Evolutionary conservation across 2,113 vertebrate genomes (phyloP).

Genomic region (Tachysurus fulvidraco): DNA sequence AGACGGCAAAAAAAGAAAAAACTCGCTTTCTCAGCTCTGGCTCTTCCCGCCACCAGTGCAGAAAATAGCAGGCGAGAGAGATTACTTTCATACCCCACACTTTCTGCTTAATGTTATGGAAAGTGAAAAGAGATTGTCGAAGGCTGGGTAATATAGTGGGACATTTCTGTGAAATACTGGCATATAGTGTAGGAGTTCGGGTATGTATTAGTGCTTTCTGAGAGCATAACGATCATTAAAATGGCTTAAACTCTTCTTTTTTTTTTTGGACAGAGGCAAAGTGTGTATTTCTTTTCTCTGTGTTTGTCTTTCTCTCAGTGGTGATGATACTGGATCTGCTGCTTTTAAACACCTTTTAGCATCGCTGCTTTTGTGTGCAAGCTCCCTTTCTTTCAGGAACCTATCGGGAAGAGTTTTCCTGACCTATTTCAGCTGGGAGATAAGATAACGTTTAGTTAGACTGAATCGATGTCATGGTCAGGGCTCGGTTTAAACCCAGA

Average conservation of each 20-base stretch:
- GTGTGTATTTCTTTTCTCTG: constrained; percentile 41
- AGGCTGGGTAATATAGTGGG: constrained; percentile 55
- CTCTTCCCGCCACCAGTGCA: constrained; percentile 51
- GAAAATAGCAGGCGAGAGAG: constrained; percentile 53
- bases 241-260: constrained; percentile 19
- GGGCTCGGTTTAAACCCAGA: neutral
- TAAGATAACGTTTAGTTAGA: neutral
- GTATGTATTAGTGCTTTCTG: constrained; percentile 37
- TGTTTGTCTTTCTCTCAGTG: constrained; percentile 11
- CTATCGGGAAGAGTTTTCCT: neutral
- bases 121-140: constrained; percentile 45
- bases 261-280: constrained; percentile 1
- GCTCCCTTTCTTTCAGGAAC: neutral
- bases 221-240: constrained; percentile 33
- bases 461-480: constrained; percentile 22
- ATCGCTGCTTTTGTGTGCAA: neutral
- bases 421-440: constrained; percentile 1
- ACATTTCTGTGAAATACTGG: constrained; percentile 58
- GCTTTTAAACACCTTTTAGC: neutral
- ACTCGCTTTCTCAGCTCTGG: constrained; percentile 47
- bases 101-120: constrained; percentile 52
- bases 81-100: constrained; percentile 55
- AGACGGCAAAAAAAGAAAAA: constrained; percentile 55
- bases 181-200: constrained; percentile 39
- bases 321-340: neutral